These are phyloP conservation scores for Miniopterus natalensis DNA, from an alignment of 2,113 vertebrate genomes.

Conservation along the genomic window DNA sequence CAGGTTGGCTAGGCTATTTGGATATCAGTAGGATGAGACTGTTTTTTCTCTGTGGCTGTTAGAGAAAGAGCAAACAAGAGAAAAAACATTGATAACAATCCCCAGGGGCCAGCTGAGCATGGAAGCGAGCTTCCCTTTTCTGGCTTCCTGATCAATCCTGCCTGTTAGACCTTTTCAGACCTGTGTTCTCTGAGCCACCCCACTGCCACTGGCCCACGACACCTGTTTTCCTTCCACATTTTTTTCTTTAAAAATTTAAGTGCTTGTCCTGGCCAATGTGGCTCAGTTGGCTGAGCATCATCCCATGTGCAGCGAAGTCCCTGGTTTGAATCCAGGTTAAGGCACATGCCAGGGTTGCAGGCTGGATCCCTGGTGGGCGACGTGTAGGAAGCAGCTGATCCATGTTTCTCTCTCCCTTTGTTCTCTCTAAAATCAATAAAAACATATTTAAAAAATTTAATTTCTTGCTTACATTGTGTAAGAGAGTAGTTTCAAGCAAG, in stretches of 20 bases:
- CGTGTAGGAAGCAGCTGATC: no score
- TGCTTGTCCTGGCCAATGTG: neutral
- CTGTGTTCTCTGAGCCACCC: fast-evolving
- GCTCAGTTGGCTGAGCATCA: no score
- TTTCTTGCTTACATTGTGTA: neutral
- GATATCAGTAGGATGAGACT: neutral
- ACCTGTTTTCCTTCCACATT: neutral
- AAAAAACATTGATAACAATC: neutral
- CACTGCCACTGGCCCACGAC: neutral
- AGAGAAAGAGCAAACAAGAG: neutral
- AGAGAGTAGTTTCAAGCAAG: neutral
- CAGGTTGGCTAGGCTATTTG: neutral
- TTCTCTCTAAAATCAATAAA: no score
- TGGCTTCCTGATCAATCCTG: neutral
- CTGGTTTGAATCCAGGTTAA: no score
- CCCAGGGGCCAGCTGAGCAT: neutral
- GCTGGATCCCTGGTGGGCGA: no score
- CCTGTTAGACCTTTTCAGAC: neutral
- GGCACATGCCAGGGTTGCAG: no score
- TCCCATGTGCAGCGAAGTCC: no score
- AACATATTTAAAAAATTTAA: neutral
- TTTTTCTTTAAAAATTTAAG: neutral
- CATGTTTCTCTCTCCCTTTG: no score
- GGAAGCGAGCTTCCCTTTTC: neutral
- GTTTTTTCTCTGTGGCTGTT: neutral